Base-by-base conservation (phyloP, 2,888 invertebrate genomes). In the Calameuta idolon region DNA sequence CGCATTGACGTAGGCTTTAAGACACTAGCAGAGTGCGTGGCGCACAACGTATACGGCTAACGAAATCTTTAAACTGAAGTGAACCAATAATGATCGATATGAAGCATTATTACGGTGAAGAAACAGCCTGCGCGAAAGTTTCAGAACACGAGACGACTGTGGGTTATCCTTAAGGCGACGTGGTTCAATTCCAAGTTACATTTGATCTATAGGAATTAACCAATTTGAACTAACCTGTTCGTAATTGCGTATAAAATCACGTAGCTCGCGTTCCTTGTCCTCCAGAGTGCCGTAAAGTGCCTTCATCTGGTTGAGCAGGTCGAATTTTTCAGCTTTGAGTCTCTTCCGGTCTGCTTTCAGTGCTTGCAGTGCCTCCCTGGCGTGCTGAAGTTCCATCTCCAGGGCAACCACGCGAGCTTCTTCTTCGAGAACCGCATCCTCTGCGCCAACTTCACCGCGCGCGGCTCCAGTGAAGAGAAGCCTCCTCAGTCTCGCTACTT, bases 181-280 rank as follows among this genome's bases (percentile, higher is more conserved):
- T 2, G 55, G 23, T 23, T 55, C 9, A 23, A 23, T 2, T 15
- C 23, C 9, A 23, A 23, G 23, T 55, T 9, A 55, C 0, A 55
- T 23, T 23, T 2, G 15, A 15, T 37, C 23, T 40, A 55, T 23
- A 23, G 23, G 3, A 23, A 55, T 40, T 9, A 55, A 55, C 9
- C 23, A 23, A 55, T 55, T 55, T 9, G 35, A 74, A 87, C 91
- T 91, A 92, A 96, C 96, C 94, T 96, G 97, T 92, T 98, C 98
- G 92, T 97, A 98, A 92, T 97, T 98, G 85, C 98, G 94, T 89
- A 98, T 98, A 90, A 98, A 98, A 92, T 98, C 98, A 79, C 98
- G 93, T 79, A 98, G 93, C 91, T 98, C 98, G 87, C 96, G 96
- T 91, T 98, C 98, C 92, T 98, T 98, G 91, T 98, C 98, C 92